phyloP scores from a whole-genome alignment of 2,797 vertebrate species.

The Miichthys miiuy region DNA sequence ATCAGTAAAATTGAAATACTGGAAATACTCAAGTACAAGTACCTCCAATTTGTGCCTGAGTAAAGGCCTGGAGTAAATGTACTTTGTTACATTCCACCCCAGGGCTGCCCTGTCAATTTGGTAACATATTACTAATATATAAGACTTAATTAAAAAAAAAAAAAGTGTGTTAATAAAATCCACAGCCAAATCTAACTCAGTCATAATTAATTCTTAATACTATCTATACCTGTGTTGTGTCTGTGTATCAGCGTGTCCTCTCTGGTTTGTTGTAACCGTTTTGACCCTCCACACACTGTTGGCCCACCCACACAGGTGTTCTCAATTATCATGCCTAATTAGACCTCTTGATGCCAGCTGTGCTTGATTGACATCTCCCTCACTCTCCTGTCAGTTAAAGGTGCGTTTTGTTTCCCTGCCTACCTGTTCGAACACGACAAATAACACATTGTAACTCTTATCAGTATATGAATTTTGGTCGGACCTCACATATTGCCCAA shows the following conservation, averaged over 20 bases:
- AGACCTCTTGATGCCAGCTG: neutral
- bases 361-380: neutral
- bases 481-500: neutral
- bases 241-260: neutral
- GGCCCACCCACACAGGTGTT: neutral
- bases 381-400: neutral
- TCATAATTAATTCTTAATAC: too few species aligned
- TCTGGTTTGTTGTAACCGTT: neutral
- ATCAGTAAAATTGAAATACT: too few species aligned
- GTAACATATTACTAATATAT: too few species aligned
- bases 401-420: neutral
- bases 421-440: neutral
- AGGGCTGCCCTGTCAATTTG: too few species aligned
- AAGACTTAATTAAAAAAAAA: too few species aligned
- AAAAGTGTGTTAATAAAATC: too few species aligned
- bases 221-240: too few species aligned
- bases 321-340: neutral
- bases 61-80: too few species aligned
- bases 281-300: neutral
- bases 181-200: too few species aligned
- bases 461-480: neutral
- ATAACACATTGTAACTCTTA: neutral
- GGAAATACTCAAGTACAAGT: too few species aligned
- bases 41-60: too few species aligned
- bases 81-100: too few species aligned